Evolutionary conservation across 2,888 invertebrate genomes (phyloP).

Genomic region (Geophilus truncorum): DNA sequence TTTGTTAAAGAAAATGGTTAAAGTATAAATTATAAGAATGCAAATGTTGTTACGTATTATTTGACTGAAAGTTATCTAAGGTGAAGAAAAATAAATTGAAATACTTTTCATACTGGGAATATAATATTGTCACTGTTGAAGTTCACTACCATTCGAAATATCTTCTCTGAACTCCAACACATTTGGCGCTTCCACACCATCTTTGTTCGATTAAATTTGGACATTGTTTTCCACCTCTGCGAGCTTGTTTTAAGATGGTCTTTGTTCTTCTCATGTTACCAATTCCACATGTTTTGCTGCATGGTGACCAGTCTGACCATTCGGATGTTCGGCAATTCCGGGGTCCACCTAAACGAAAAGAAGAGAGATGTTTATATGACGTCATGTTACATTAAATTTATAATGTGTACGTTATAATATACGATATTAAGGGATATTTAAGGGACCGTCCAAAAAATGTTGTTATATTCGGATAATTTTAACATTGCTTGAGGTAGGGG

Average conservation of each 20-base stretch:
- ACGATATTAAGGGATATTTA: no score
- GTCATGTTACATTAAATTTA: neutral
- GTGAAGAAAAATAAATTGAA: no score
- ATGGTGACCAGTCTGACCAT: constrained; percentile 82
- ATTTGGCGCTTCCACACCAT: constrained; percentile 75
- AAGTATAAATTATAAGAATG: no score
- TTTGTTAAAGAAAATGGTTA: no score
- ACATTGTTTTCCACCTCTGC: constrained; percentile 74
- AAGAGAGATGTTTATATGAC: neutral
- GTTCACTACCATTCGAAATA: constrained; percentile 62
- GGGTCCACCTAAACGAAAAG: constrained; percentile 58
- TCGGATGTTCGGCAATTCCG: constrained; percentile 77
- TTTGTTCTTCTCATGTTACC: constrained; percentile 78
- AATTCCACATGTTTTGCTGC: constrained; percentile 83
- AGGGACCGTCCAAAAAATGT: no score
- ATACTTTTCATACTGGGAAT: no score
- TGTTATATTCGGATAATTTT: no score
- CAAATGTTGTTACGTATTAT: no score
- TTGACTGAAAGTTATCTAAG: no score
- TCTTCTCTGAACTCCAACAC: constrained; percentile 44
- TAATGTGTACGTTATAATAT: no score
- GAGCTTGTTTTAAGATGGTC: constrained; percentile 67
- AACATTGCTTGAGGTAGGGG: no score
- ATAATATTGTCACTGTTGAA: no score
- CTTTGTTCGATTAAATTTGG: constrained; percentile 76